These are phyloP conservation scores for Ellobium chinense DNA, from an alignment of 2,888 invertebrate species.

Conservation along the genomic window DNA sequence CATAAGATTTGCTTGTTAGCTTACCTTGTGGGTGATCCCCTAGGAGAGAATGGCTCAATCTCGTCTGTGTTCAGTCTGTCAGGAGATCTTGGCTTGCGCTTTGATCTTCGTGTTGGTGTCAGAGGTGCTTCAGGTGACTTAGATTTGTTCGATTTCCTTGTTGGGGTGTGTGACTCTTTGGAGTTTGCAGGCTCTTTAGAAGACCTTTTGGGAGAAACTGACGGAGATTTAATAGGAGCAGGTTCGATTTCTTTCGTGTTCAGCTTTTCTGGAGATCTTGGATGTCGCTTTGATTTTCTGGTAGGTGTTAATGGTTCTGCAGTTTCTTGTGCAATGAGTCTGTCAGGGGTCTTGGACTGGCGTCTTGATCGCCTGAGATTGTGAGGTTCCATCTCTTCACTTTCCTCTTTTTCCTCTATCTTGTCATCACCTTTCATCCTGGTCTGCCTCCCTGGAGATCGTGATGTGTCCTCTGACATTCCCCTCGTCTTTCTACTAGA, in stretches of 20 bases:
- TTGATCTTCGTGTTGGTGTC: not conserved
- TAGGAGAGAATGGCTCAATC: not conserved
- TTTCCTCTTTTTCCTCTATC: not conserved
- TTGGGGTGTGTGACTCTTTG: not conserved
- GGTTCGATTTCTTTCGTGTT: not conserved
- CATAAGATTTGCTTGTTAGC: not conserved
- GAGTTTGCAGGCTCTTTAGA: not conserved
- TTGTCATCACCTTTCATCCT: not conserved
- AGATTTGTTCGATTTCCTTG: not conserved
- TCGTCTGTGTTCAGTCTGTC: constrained; percentile 4
- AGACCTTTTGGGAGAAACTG: not conserved
- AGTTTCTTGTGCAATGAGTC: not conserved
- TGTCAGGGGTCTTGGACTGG: constrained; percentile 38
- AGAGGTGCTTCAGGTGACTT: not conserved
- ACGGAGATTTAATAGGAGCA: not conserved
- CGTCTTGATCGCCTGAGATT: constrained; percentile 5
- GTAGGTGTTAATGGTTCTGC: constrained; percentile 16
- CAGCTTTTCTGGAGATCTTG: constrained; percentile 8
- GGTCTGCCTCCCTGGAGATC: constrained; percentile 7
- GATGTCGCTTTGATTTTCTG: constrained; percentile 14
- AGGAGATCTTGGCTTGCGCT: not conserved
- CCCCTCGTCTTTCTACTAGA: not conserved
- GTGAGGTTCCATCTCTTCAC: not conserved
- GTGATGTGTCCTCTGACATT: not conserved
- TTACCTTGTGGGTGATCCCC: constrained; percentile 20